A percentile compares a stretch with the other conserved stretches of the same genome.
Conservation (phyloP, 2,797 vertebrate genomes). For the Poecilia gillii region DNA sequence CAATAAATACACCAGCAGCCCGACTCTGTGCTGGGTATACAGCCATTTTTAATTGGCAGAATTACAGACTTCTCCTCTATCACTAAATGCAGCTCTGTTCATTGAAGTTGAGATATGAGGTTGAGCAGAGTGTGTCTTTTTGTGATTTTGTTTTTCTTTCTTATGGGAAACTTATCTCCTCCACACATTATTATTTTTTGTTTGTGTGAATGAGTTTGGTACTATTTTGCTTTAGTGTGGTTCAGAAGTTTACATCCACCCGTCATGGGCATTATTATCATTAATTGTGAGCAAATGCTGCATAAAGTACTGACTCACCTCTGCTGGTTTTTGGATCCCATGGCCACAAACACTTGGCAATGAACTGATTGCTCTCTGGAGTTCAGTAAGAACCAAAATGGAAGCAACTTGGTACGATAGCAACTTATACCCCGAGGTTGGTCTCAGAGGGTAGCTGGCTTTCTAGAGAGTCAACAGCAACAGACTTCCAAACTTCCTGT, state of each 20-base stretch:
- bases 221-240: neutral
- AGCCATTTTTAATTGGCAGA: conserved; percentile 9
- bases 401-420: neutral
- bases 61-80: conserved; percentile 3
- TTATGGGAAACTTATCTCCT: neutral
- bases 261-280: neutral
- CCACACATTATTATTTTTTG: neutral
- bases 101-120: conserved; percentile 1
- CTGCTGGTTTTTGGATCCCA: too few relatives aligned
- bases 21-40: conserved; percentile 12
- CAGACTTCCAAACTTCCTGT: neutral
- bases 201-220: neutral
- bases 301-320: neutral
- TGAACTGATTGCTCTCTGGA: neutral
- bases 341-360: neutral
- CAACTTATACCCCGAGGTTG: neutral
- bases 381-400: neutral
- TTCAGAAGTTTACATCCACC: neutral
- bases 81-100: neutral
- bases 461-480: neutral
- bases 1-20: conserved; percentile 15
- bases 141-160: neutral
- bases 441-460: neutral
- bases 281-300: neutral
- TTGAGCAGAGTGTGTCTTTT: neutral